Evolutionary conservation across 2,113 vertebrate genomes (phyloP), one percentile per base, ranked within the genome.

Genomic region (Perccottus glenii): DNA sequence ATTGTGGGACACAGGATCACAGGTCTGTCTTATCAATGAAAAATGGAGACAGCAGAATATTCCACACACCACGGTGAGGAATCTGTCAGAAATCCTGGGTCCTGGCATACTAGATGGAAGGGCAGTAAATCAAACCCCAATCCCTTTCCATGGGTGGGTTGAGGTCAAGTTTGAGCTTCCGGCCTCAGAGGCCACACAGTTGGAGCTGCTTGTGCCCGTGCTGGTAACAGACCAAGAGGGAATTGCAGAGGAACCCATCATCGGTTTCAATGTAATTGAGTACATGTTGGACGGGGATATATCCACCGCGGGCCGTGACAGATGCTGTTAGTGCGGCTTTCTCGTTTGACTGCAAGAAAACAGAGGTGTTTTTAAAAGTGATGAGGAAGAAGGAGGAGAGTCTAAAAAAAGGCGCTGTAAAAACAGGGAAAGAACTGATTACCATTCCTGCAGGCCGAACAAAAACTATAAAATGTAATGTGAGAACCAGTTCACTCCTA

Each of bases 251-350:
- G 46, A 74, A 14, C 73, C 70, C 6, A 80, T 83, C 3, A 71
- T 78, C 27, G 64, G 57, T 1, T 80, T 50, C n/a, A 78, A 71
- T 15, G 67, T 77, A 1, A 83, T 83, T 19, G 73, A 83, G 10
- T 3, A 67, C 1, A 1, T 70, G 5, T 15, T 73, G 8, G 59
- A 45, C 1, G 56, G 8, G 50, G 3, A 46, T 62, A 6, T 40
- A 67, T 3, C 1, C 5, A 38, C 58, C 80, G 36, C 2, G 3
- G 19, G 11, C 4, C 11, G 27, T 78, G 0, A 51, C 60, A n/a
- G 38, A 71, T 7, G 66, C 64, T 1, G 55, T 82, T 7, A 77
- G 70, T 9, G 4, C 27, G 9, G 62, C 76, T 12, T 62, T 85
- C n/a, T 79, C 76, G 0, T 58, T 56, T 58, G 49, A 80, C 14